Evolutionary conservation across 2,797 vertebrate species (phyloP), one percentile per base, ranked within the genome.

Genomic region (Ataeniobius toweri): DNA sequence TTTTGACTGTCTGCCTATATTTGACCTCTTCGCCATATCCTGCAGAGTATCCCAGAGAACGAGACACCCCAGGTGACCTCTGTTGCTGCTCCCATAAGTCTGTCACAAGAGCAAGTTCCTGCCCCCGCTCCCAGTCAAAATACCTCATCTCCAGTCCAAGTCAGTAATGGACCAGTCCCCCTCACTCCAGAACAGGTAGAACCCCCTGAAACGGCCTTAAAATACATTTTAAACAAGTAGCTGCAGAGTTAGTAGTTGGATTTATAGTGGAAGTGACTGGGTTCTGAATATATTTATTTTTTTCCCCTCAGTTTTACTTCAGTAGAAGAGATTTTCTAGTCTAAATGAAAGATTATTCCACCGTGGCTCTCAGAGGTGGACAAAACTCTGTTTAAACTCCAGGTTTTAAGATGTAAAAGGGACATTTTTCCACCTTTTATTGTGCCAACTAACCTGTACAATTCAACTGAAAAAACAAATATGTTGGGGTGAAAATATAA

Each of bases 31-130:
- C 88, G 26, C 22, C 70, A 69, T 26, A 39, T 89, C 51, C 84
- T 68, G 18, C 86, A 96, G 96, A 96, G 94, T 74, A 87, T 91
- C 55, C 92, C 94, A 28, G 95, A 95, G 70, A 93, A 92, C 1
- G 89, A 13, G 63, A 79, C 86, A 9, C 46, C 90, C 28, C 89
- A 92, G 4, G 70, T 14, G 1, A 8, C 41, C 13, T 31, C 83
- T 5, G 83, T 39, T 3, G 3, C 73, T n/a, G 56, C 81, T 41
- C 46, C 86, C 13, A 44, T 82, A 22, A 70, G 12, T n/a, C 90
- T 83, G 71, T 36, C 88, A 39, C 83, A 87, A 81, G 71, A 75
- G 22, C 80, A 80, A 70, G 53, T 74, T 46, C 76, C 83, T 44
- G 6, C 84, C 16, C 75, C 58, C 12, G 73, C 73, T 53, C 70